phyloP scores from a whole-genome alignment of 2,113 vertebrate species.

The Laticauda colubrina region DNA sequence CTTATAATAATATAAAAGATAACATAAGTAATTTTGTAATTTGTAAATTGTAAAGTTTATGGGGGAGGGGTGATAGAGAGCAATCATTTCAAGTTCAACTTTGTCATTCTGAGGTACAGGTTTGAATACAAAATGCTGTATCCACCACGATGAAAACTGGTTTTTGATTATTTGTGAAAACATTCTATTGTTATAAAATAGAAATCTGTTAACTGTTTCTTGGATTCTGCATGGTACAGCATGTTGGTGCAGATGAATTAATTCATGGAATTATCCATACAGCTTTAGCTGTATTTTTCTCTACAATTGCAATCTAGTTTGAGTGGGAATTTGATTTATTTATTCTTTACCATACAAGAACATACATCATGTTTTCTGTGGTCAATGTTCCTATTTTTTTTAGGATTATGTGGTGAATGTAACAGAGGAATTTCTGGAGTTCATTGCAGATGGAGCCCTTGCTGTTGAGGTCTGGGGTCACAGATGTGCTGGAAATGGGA shows the following conservation, averaged over 20 bases:
- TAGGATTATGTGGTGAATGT: conserved; percentile 91
- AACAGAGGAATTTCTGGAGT: conserved; percentile 96
- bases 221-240: not conserved
- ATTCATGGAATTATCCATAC: not conserved
- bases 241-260: not conserved
- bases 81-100: not conserved
- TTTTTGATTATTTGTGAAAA: not conserved
- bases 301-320: not conserved
- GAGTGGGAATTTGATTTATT: not conserved
- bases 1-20: not conserved
- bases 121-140: not conserved
- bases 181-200: not conserved
- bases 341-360: not conserved
- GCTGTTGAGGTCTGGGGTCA: conserved; percentile 98
- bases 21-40: not conserved
- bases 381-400: not conserved
- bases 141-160: not conserved
- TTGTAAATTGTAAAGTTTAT: not conserved
- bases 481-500: conserved; percentile 89
- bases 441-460: conserved; percentile 94
- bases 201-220: not conserved
- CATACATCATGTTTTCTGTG: not conserved
- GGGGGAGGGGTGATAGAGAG: not conserved
- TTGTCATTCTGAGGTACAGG: too few species aligned
- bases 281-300: not conserved